Evolutionary conservation across 2,888 invertebrate species (phyloP).

Genomic region (Luperina nickerlii): DNA sequence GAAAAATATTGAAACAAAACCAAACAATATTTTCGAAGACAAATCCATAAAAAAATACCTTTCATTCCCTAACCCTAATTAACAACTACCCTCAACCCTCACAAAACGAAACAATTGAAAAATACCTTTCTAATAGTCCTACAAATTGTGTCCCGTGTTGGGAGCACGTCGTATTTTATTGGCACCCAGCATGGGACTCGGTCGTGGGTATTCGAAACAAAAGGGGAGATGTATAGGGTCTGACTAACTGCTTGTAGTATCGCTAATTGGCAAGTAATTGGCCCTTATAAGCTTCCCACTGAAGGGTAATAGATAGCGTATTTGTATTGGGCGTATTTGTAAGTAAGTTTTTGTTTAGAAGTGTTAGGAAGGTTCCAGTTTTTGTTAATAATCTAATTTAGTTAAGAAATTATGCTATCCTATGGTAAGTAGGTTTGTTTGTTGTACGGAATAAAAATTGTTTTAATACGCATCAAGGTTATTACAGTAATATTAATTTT

Average conservation of each 20-base stretch:
- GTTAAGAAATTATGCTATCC: not conserved
- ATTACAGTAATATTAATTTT: not conserved
- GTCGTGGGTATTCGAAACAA: slow-evolving; percentile 37
- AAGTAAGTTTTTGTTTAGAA: slow-evolving; percentile 15
- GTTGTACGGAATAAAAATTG: not conserved
- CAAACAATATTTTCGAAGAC: not conserved
- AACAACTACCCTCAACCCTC: slow-evolving; percentile 33
- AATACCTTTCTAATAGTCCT: slow-evolving; percentile 47
- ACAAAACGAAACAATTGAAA: slow-evolving; percentile 53
- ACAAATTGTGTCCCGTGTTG: slow-evolving; percentile 48
- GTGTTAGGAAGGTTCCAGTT: not conserved
- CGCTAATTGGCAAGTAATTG: slow-evolving; percentile 67
- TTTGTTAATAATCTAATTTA: not conserved
- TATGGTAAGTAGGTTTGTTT: not conserved
- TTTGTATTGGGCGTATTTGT: slow-evolving; percentile 49
- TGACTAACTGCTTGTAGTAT: slow-evolving; percentile 64
- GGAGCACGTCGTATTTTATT: slow-evolving; percentile 49
- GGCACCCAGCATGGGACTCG: slow-evolving; percentile 42
- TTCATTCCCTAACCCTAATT: slow-evolving; percentile 33
- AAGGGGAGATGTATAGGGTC: slow-evolving; percentile 50
- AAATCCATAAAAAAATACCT: slow-evolving; percentile 20
- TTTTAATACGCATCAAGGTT: too few relatives aligned
- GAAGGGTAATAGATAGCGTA: slow-evolving; percentile 61
- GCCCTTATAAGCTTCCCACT: slow-evolving; percentile 56
- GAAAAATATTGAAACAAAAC: not conserved